phyloP scores from a whole-genome alignment of 2,797 vertebrate species.

The Gastrophryne carolinensis region DNA sequence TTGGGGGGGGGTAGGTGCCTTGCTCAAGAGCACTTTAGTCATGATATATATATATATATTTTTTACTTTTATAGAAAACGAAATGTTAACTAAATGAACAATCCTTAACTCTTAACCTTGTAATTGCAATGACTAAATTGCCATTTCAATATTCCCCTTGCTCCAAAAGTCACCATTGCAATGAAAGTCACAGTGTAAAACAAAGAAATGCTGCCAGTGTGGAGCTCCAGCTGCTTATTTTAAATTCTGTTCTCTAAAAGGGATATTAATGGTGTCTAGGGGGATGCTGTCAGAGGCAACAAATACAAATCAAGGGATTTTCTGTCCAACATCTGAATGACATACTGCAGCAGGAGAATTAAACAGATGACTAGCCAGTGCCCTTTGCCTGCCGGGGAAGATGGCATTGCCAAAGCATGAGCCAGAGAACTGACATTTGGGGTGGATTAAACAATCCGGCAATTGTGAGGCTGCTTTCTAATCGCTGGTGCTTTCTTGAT shows the following conservation, averaged over 20 bases:
- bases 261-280: constrained; percentile 77
- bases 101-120: too few species aligned
- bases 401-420: constrained; percentile 73
- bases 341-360: constrained; percentile 72
- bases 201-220: constrained; percentile 63
- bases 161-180: background rate
- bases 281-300: constrained; percentile 79
- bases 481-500: constrained; percentile 69
- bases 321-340: constrained; percentile 74
- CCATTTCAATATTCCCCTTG: background rate
- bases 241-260: constrained; percentile 70
- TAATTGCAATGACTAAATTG: background rate
- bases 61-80: too few species aligned
- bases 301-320: constrained; percentile 76
- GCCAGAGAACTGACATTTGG: constrained; percentile 72
- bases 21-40: too few species aligned
- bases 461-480: constrained; percentile 66
- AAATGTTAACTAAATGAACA: too few species aligned
- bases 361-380: constrained; percentile 78
- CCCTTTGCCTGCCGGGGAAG: constrained; percentile 74
- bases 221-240: constrained; percentile 66
- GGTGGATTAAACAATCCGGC: constrained; percentile 73
- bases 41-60: too few species aligned
- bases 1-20: too few species aligned
- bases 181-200: constrained; percentile 24